Conservation (phyloP, 2,888 invertebrate species). For the Anthophora plumipes region DNA sequence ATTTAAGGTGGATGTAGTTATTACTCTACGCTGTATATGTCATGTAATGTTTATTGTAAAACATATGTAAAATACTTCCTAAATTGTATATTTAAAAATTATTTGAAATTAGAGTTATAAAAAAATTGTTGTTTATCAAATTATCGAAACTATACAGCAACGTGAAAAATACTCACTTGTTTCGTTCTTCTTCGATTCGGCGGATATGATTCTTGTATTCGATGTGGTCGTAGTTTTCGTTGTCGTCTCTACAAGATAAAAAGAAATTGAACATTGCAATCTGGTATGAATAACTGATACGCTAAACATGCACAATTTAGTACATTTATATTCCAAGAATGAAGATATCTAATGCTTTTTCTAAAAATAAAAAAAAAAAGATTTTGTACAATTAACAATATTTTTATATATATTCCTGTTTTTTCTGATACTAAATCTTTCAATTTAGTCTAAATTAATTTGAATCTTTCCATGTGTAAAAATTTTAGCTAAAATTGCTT, state of each 20-base stretch:
- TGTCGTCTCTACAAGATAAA: constrained; percentile 73
- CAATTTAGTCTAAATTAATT: not conserved
- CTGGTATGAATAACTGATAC: not conserved
- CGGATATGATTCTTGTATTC: constrained; percentile 75
- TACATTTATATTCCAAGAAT: not conserved
- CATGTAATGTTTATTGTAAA: not conserved
- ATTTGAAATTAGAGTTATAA: not conserved
- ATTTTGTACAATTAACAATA: not conserved
- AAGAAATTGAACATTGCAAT: constrained; percentile 17
- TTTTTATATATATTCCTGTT: not conserved
- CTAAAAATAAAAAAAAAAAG: not conserved
- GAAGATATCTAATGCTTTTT: not conserved
- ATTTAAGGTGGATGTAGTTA: too few species aligned
- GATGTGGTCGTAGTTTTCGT: constrained; percentile 79
- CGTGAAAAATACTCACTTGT: constrained; percentile 74
- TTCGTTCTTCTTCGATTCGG: constrained; percentile 77
- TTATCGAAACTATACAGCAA: too few species aligned
- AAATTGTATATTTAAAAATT: too few species aligned
- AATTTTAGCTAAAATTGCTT: not conserved
- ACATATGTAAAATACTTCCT: too few species aligned
- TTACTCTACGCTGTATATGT: too few species aligned
- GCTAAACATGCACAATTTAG: not conserved
- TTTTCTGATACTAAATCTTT: not conserved
- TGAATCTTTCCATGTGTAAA: not conserved
- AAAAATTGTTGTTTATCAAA: not conserved